These are phyloP conservation scores for Hipposideros larvatus DNA, from an alignment of 2,797 vertebrate genomes.

Conservation along the genomic window DNA sequence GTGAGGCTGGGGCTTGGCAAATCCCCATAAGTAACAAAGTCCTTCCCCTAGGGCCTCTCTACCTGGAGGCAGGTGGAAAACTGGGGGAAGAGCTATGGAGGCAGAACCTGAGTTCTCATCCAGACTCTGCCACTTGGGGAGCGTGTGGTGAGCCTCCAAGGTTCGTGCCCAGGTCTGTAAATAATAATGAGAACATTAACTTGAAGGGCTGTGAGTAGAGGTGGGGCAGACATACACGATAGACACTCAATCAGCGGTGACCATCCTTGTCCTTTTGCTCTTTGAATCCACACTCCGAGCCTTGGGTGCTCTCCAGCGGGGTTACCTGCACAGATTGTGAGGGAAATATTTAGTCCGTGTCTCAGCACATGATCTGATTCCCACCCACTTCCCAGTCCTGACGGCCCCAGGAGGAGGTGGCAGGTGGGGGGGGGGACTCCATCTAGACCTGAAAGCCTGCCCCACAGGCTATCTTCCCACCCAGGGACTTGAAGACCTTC, in stretches of 20 bases:
- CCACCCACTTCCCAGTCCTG: neutral
- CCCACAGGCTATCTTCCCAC: neutral
- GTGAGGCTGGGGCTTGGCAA: neutral
- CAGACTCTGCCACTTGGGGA: neutral
- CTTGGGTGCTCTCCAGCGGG: neutral
- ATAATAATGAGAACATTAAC: neutral
- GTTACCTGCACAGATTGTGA: neutral
- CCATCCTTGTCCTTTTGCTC: neutral
- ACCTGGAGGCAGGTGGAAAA: neutral
- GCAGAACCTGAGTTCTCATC: neutral
- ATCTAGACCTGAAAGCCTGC: neutral
- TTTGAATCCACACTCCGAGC: neutral
- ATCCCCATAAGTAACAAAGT: neutral
- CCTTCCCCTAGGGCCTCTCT: neutral
- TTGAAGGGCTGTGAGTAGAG: no score
- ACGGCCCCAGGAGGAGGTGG: neutral
- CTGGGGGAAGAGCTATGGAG: neutral
- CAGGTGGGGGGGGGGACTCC: neutral
- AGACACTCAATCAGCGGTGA: neutral
- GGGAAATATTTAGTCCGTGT: neutral
- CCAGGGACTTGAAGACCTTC: neutral
- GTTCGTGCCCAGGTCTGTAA: neutral
- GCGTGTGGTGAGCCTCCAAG: accelerated
- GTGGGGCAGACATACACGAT: neutral
- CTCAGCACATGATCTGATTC: neutral